Percentiles rank a stretch among this genome's conserved stretches.
phyloP scores from a whole-genome alignment of 2,113 vertebrate genomes.

The Coptodon bakossiorum region DNA sequence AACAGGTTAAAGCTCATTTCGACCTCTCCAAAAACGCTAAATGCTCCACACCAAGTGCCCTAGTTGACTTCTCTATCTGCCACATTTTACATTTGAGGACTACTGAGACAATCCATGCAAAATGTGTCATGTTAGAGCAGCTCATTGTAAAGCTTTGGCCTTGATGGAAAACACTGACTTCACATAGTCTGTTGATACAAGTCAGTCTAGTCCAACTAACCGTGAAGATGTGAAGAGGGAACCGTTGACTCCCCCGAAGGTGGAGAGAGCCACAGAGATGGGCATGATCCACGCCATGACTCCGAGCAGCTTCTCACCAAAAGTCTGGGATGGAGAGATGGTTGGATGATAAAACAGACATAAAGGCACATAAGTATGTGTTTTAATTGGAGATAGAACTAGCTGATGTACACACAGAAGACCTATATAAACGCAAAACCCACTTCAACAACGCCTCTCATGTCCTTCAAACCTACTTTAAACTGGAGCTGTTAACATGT shows the following conservation, averaged over 20 bases:
- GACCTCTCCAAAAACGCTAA: not conserved
- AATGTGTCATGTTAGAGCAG: not conserved
- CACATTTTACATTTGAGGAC: not conserved
- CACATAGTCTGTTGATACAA: not conserved
- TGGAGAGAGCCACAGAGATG: constrained; percentile 90
- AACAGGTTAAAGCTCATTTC: not conserved
- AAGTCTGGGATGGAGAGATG: constrained; percentile 72
- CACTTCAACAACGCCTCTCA: not conserved
- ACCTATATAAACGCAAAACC: not conserved
- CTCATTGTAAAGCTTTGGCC: not conserved
- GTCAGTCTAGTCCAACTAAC: constrained; percentile 56
- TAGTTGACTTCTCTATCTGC: not conserved
- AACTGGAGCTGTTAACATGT: not conserved
- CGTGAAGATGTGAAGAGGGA: constrained; percentile 84
- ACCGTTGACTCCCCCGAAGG: constrained; percentile 90
- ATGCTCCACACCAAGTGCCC: not conserved
- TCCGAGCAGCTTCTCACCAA: constrained; percentile 89
- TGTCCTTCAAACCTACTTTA: not conserved
- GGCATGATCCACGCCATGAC: constrained; percentile 95
- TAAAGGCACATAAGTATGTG: not conserved
- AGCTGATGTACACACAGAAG: not conserved
- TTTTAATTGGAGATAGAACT: not conserved
- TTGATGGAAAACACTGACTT: not conserved
- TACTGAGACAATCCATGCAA: not conserved
- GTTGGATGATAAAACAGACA: not conserved